Evolutionary conservation across 2,888 invertebrate species (phyloP), one percentile per base, ranked within the genome.

Genomic region (Phaonia tiefii): DNA sequence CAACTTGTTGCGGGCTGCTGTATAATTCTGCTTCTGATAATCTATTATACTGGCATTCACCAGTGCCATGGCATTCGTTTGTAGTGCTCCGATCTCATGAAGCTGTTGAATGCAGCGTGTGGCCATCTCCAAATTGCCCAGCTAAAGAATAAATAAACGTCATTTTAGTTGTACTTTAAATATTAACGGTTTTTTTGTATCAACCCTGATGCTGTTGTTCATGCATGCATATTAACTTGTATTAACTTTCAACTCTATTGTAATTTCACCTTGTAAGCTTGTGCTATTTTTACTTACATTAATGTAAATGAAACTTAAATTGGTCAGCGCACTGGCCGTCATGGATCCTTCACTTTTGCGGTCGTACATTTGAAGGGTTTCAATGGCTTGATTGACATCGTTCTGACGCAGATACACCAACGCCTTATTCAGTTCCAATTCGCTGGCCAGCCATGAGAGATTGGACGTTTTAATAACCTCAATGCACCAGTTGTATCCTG

Each of bases 391-490:
- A 66, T 92, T 92, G 70, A 97, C 93, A 88, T 97, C 95, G 82
- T 95, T 94, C 89, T 96, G 95, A 79, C 96, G 95, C 66, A 97
- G 91, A 89, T 94, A 96, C 88, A 96, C 96, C 82, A 97, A 94
- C 0, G 97, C 97, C 90, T 97, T 97, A 90, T 96, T 97, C 83
- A 98, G 95, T 91, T 98, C 98, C 84, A 98, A 91, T 92, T 96
- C 98, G 85, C 95, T 95, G 51, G 96, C 97, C 83, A 97, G 92
- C 89, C 93, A 93, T 44, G 95, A 93, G 86, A 95, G 96, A 88
- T 94, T 94, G n/a, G 98, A 98, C 60, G 95, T 95, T 88, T 98
- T 97, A 67, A 99, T 96, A 20, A 96, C 94, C 85, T 98, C 97
- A 70, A 98, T 96, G 90, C 99, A 99, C 98, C 98, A 98, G 84